A percentile compares a stretch with the other conserved stretches of the same genome.
Evolutionary conservation across 2,888 invertebrate species (phyloP).

Genomic region (Ophion costatus): DNA sequence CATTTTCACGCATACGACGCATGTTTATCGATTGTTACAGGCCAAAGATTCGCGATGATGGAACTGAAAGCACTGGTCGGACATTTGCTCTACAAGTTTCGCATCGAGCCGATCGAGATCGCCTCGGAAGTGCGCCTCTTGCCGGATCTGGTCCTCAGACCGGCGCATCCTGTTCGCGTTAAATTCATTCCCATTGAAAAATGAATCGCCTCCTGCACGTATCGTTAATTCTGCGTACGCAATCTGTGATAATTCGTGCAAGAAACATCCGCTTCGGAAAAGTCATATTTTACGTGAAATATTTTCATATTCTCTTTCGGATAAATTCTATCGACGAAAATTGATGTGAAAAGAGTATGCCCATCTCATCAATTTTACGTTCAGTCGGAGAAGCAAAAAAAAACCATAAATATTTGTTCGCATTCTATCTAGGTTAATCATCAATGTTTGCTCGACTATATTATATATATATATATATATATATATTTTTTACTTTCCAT

Average conservation of each 20-base stretch:
- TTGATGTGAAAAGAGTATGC: too few species aligned
- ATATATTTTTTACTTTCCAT: too few species aligned
- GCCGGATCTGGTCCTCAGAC: constrained; percentile 64
- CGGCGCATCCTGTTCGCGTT: constrained; percentile 62
- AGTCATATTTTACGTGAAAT: not conserved
- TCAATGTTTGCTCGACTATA: too few species aligned
- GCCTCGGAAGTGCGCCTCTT: constrained; percentile 58
- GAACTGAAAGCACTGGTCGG: constrained; percentile 67
- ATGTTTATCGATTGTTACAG: constrained; percentile 37
- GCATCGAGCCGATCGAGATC: constrained; percentile 65
- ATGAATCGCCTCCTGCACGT: constrained; percentile 7
- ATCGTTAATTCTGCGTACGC: not conserved
- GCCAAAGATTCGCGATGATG: constrained; percentile 69
- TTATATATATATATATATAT: too few species aligned
- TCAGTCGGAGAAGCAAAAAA: too few species aligned
- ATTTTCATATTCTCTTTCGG: not conserved
- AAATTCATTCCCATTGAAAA: constrained; percentile 61
- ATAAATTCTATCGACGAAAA: not conserved
- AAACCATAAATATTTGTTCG: too few species aligned
- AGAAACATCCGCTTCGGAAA: not conserved
- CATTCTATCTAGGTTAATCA: too few species aligned
- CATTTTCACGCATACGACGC: too few species aligned
- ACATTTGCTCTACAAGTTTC: constrained; percentile 67
- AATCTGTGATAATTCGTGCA: constrained; percentile 39
- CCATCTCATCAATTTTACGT: too few species aligned